phyloP scores from a whole-genome alignment of 2,797 vertebrate genomes.

The Malurus leucopterus region DNA sequence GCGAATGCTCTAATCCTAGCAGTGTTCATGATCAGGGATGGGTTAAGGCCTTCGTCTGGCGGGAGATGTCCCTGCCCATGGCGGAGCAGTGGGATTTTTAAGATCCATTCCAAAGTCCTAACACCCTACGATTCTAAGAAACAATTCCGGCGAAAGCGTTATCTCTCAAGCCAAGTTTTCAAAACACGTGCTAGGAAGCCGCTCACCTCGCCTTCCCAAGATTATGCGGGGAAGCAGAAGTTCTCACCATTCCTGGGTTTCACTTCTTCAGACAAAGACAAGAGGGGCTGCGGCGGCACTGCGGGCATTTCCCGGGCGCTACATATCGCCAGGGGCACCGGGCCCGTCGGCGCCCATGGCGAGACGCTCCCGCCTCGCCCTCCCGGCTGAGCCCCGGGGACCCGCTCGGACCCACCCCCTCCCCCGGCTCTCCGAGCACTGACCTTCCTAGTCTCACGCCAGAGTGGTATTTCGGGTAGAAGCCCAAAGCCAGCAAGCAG shows the following conservation, averaged over 20 bases:
- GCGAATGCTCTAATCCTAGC: no score
- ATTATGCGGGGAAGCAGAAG: fast-evolving
- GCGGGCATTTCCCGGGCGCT: fast-evolving
- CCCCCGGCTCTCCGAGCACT: not conserved
- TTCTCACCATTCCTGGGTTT: fast-evolving
- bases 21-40: not conserved
- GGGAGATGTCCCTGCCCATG: not conserved
- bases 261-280: fast-evolving
- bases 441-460: fast-evolving
- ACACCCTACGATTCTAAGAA: no score
- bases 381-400: conserved; percentile 67
- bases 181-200: fast-evolving
- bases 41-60: not conserved
- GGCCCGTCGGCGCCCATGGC: fast-evolving
- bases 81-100: fast-evolving
- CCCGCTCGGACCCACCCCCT: not conserved
- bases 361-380: not conserved
- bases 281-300: fast-evolving
- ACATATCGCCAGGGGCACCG: fast-evolving
- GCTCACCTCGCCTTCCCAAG: fast-evolving
- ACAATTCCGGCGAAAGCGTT: fast-evolving
- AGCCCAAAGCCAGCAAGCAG: conserved; percentile 76
- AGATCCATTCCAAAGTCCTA: not conserved
- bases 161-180: not conserved
- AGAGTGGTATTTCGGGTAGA: not conserved